phyloP scores from a whole-genome alignment of 1,140 invertebrate species.

The Macrocentrus cingulum region DNA sequence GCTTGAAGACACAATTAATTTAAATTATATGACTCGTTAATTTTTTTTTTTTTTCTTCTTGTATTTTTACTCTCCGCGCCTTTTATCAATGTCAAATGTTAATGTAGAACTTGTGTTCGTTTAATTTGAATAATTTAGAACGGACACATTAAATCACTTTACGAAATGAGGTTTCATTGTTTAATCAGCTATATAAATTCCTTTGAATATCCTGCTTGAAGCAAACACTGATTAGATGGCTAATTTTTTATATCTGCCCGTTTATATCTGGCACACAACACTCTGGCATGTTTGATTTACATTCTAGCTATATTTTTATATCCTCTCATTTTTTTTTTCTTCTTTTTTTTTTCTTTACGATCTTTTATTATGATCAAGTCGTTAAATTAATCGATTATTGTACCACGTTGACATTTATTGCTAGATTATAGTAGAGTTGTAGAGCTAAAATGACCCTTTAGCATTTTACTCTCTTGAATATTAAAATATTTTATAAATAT shows the following conservation, averaged over 20 bases:
- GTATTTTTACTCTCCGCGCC: background rate
- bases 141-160: background rate
- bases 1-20: too few relatives aligned
- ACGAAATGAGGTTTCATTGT: conserved; percentile 1
- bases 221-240: conserved; percentile 8
- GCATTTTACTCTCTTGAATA: too few relatives aligned
- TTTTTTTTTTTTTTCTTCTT: background rate
- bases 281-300: background rate
- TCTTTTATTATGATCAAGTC: background rate
- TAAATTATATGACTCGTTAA: too few relatives aligned
- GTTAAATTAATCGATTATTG: too few relatives aligned
- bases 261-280: too few relatives aligned
- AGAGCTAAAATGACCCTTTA: too few relatives aligned
- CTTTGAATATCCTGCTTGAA: background rate
- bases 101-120: too few relatives aligned
- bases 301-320: background rate
- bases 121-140: too few relatives aligned
- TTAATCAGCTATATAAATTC: conserved; percentile 1
- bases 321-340: background rate
- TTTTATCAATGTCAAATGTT: background rate
- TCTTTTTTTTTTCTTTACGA: background rate
- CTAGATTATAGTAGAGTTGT: too few relatives aligned
- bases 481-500: too few relatives aligned
- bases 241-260: too few relatives aligned
- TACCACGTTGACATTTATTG: too few relatives aligned